phyloP scores from a whole-genome alignment of 2,888 invertebrate species.

The Drosophila atripex region DNA sequence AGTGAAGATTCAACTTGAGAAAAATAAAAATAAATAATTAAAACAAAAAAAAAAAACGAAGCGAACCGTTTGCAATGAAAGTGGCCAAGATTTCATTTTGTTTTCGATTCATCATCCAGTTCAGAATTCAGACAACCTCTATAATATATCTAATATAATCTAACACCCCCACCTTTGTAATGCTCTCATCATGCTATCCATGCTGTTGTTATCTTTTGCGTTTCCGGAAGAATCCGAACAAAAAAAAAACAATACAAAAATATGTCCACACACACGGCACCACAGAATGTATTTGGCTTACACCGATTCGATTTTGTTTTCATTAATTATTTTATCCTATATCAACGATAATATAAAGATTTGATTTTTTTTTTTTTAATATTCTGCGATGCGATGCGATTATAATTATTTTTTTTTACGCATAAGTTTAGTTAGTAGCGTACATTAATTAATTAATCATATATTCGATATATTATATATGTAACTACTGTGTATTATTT shows the following conservation, averaged over 20 bases:
- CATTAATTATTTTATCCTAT: background rate
- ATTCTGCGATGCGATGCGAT: conserved; percentile 15
- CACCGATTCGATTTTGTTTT: conserved; percentile 23
- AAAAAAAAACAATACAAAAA: background rate
- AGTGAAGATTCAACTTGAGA: conserved; percentile 23
- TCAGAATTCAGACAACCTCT: background rate
- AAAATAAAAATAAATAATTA: conserved; percentile 19
- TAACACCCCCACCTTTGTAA: background rate
- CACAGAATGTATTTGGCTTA: conserved; percentile 11
- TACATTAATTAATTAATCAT: conserved; percentile 45
- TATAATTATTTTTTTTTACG: conserved; percentile 52
- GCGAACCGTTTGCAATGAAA: background rate
- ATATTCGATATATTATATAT: conserved; percentile 42
- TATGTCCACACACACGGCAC: background rate
- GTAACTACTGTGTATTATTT: conserved; percentile 57
- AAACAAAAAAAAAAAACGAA: conserved; percentile 10
- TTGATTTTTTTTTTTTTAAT: conserved; percentile 16
- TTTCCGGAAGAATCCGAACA: background rate
- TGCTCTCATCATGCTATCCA: background rate
- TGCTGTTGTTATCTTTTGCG: conserved; percentile 3
- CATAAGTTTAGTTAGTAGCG: conserved; percentile 50
- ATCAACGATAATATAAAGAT: conserved; percentile 25
- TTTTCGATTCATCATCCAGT: background rate
- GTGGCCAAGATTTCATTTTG: conserved; percentile 4
- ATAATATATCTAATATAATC: no score